phyloP scores from a whole-genome alignment of 2,797 vertebrate genomes.

The Microctenopoma stevenorrisi region DNA sequence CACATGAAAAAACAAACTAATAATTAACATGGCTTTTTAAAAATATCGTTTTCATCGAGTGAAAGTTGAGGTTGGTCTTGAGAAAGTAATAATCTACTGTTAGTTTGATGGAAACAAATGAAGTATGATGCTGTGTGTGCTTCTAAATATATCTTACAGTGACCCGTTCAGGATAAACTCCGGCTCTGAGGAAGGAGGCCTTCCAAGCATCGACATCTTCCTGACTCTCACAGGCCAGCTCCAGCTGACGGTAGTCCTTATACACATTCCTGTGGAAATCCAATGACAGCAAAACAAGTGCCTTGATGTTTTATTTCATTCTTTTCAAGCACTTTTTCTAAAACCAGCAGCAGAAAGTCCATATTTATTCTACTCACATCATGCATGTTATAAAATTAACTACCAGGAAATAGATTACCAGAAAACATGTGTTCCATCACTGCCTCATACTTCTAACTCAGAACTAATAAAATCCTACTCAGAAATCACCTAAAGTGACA shows the following conservation, averaged over 20 bases:
- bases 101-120: not conserved
- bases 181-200: slow-evolving; percentile 96
- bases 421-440: too few relatives aligned
- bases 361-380: too few relatives aligned
- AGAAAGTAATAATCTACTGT: not conserved
- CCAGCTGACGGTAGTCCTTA: slow-evolving; percentile 98
- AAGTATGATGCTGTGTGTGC: not conserved
- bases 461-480: too few relatives aligned
- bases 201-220: slow-evolving; percentile 99
- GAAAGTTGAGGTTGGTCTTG: not conserved
- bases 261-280: slow-evolving; percentile 91
- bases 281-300: not conserved
- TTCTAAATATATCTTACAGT: slow-evolving; percentile 80
- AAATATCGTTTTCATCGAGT: not conserved
- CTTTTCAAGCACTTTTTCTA: not conserved
- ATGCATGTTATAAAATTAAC: too few relatives aligned
- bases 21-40: not conserved
- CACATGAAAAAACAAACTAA: not conserved
- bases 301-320: not conserved
- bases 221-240: slow-evolving; percentile 96
- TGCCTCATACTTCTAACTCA: too few relatives aligned
- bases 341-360: too few relatives aligned
- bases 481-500: too few relatives aligned
- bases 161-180: slow-evolving; percentile 96
- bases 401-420: too few relatives aligned